Evolutionary conservation across 2,888 invertebrate species (phyloP), one percentile per base, ranked within the genome.

Genomic region (Ptilodon capucinus): DNA sequence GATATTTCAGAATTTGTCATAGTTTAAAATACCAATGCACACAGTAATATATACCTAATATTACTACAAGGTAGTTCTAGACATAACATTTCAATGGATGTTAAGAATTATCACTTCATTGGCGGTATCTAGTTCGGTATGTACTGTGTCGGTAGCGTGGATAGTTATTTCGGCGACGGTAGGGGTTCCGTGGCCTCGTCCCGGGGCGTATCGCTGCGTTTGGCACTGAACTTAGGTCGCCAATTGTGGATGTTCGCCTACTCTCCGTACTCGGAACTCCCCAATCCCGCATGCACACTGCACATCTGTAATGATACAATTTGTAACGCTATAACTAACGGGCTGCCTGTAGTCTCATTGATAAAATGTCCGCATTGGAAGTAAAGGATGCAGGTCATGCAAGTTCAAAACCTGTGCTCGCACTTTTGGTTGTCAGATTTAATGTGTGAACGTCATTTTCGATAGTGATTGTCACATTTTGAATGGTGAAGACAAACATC

Each of bases 231-330:
- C 71, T 71, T 30, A 90, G 74, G 53, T 84, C 73, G n/a, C 76
- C 77, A 25, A 56, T 42, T 16, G 60, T 64, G 51, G 68, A 68
- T 25, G 51, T 19, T 7, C 54, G 48, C 16, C 55, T 48, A 23
- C 35, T 36, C 21, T 50, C 59, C 8, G 59, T 44, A 8, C 68
- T 62, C 21, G 71, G 61, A 2, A 72, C 72, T 4, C 81, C 81
- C 59, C 76, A 76, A 19, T 78, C 71, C 51, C 87, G 72, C 78
- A 84, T 88, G 51, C 90, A 91, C 32, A 91, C 91, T 41, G 86
- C 57, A 61, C 91, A 91, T 65, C 91, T 91, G 57, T 6, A 46
- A 49, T 51, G 36, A 32, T 14, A 32, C 14, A 32, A 14, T 13
- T n/a, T n/a, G n/a, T n/a, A n/a, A n/a, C n/a, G n/a, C n/a, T n/a